Percentiles rank a stretch among this genome's conserved stretches.
Conservation (phyloP, 2,888 invertebrate species). For the Tenodera sinensis region DNA sequence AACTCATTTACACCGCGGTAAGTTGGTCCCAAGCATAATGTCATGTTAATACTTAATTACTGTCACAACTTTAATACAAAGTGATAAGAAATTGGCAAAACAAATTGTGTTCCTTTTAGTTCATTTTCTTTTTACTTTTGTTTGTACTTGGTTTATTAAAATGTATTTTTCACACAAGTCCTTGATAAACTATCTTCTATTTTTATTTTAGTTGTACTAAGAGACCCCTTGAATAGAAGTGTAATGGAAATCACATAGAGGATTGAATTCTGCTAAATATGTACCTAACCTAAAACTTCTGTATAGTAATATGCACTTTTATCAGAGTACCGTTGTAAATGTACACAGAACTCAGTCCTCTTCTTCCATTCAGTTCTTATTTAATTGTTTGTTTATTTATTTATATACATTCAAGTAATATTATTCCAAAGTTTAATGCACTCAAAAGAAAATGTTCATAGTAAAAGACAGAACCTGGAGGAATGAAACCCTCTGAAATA, state of each 20-base stretch:
- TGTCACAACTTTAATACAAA: constrained; percentile 31
- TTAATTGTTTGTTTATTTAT: neutral
- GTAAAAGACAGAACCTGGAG: no score
- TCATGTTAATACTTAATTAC: constrained; percentile 35
- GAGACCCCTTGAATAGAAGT: neutral
- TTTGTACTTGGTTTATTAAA: neutral
- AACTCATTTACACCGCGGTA: constrained; percentile 98
- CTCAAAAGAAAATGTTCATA: no score
- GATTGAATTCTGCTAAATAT: neutral
- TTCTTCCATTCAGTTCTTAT: neutral
- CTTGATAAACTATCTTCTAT: constrained; percentile 14
- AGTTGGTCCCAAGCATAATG: constrained; percentile 53
- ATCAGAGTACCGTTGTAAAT: neutral
- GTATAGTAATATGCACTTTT: neutral
- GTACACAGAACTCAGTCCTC: neutral
- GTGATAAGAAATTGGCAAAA: constrained; percentile 14
- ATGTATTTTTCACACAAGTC: constrained; percentile 7
- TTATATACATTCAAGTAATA: neutral
- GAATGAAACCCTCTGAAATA: no score
- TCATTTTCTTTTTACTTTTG: neutral
- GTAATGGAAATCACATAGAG: neutral
- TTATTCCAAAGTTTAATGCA: neutral
- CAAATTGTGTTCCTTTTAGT: neutral
- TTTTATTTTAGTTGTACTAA: neutral
- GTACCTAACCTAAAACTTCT: neutral